Base-by-base conservation (phyloP, 2,797 vertebrate species). In the Florisuga fusca region DNA sequence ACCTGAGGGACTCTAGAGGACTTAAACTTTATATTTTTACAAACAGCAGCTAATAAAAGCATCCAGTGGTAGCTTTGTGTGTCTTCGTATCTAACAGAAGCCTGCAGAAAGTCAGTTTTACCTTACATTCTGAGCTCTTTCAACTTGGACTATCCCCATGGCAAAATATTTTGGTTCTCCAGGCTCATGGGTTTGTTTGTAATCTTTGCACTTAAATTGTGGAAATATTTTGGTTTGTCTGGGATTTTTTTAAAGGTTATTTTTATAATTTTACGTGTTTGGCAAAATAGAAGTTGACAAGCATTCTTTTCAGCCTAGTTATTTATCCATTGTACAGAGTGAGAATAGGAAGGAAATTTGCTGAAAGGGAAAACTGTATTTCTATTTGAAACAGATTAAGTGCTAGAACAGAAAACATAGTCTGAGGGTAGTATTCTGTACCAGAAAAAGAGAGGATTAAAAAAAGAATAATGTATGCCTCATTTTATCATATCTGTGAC, bases 221-320 rank as follows among this genome's bases (percentile, higher is more conserved):
- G n/a, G n/a, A 76, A 89, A 67, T 46, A 61, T 34, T 73, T 82
- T 84, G 23, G 18, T 75, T 94, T 57, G 7, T 75, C 33, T 72
- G 55, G 57, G 41, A 29, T 38, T 51, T 79, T 95, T 83, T 54
- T 33, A 34, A 59, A 17, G 5, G 12, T 46, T 64, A 7, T 87
- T 87, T 87, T 81, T 62, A 12, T 25, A 91, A 76, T 13, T 78
- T 67, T 62, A 59, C 12, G 23, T 48, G 20, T 84, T 89, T 62
- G 25, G 58, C 25, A 87, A 84, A 92, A 87, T 34, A 59, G 19
- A 84, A 91, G 51, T 59, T 81, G 82, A 89, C 91, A 84, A 48
- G 59, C 59, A 25, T 95, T 95, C 69, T 89, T 94, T 75, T 63
- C 66, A 86, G 64, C 77, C 50, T 94, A 59, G n/a, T 78, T 92